phyloP scores from a whole-genome alignment of 2,797 vertebrate species.

The Chiropotes sagulatus region DNA sequence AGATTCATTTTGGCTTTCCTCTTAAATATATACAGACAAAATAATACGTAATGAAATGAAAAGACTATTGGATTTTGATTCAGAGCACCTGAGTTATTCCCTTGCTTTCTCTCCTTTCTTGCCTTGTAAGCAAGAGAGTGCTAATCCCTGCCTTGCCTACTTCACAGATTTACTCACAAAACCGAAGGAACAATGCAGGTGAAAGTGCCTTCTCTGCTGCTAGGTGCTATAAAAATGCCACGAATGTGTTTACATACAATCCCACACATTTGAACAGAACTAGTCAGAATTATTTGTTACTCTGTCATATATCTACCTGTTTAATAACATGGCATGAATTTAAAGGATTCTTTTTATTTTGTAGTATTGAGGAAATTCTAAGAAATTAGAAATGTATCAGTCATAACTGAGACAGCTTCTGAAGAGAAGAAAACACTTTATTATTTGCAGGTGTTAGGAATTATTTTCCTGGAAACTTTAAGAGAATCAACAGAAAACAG shows the following conservation, averaged over 20 bases:
- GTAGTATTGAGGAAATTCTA: background rate
- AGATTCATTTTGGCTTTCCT: background rate
- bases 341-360: background rate
- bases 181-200: background rate
- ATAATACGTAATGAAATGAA: background rate
- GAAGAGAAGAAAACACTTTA: background rate
- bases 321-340: background rate
- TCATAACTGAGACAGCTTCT: background rate
- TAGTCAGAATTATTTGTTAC: background rate
- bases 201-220: background rate
- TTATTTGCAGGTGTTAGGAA: background rate
- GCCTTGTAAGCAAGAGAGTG: background rate
- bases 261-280: background rate
- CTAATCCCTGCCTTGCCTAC: background rate
- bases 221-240: background rate
- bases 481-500: background rate
- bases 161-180: background rate
- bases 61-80: background rate
- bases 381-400: background rate
- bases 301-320: background rate
- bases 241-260: background rate
- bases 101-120: background rate
- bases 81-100: background rate
- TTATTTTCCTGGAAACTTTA: background rate
- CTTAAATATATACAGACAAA: background rate